These are phyloP conservation scores for Osmerus eperlanus DNA, from an alignment of 2,113 vertebrate genomes.

Conservation along the genomic window DNA sequence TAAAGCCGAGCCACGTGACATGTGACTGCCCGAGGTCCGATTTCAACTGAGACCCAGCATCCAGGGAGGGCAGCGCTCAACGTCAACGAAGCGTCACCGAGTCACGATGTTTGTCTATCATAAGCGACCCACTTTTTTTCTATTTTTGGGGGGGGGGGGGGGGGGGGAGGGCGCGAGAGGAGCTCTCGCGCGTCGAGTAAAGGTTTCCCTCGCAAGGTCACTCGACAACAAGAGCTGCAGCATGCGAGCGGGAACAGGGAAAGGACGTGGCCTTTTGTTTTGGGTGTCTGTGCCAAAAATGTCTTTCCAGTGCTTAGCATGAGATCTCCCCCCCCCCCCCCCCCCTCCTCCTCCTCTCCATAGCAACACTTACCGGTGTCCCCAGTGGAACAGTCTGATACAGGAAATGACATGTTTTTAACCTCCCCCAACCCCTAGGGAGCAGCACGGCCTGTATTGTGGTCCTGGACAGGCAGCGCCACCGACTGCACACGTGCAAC, in stretches of 20 bases:
- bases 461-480: conserved; percentile 88
- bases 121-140: conserved; percentile 34
- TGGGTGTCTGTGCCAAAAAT: not conserved
- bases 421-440: conserved; percentile 64
- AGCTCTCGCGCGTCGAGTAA: conserved; percentile 8
- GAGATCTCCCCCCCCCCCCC: not conserved
- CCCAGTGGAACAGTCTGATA: not conserved
- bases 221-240: not conserved
- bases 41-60: conserved; percentile 40
- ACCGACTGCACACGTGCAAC: conserved; percentile 92
- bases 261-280: conserved; percentile 10
- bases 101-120: conserved; percentile 27
- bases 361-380: too few relatives aligned
- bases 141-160: conserved; percentile 10
- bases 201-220: conserved; percentile 39
- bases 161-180: not conserved
- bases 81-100: conserved; percentile 7
- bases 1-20: conserved; percentile 10
- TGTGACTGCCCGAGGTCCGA: conserved; percentile 32
- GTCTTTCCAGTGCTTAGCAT: not conserved
- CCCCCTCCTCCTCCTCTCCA: not conserved
- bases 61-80: conserved; percentile 12
- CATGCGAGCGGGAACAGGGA: not conserved
- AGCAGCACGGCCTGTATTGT: conserved; percentile 95
- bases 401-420: not conserved